Conservation (phyloP, 2,888 invertebrate species). For the Sceliomorpha sp. region DNA sequence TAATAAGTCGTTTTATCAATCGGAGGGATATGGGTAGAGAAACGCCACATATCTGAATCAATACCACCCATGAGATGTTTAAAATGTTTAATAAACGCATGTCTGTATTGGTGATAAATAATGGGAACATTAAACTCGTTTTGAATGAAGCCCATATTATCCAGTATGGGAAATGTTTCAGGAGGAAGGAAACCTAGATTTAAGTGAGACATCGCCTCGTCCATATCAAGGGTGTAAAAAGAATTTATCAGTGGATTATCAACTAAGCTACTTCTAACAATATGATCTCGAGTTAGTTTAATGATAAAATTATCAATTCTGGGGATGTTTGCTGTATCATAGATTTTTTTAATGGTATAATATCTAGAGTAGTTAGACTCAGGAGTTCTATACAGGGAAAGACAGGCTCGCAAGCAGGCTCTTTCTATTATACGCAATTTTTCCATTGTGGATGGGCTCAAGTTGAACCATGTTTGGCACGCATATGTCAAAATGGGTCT, state of each 20-base stretch:
- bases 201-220: not conserved
- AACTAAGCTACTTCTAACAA: not conserved
- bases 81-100: conserved; percentile 5
- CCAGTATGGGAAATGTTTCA: conserved; percentile 15
- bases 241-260: not conserved
- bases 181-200: conserved; percentile 6
- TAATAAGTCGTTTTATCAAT: not conserved
- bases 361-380: conserved; percentile 14
- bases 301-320: conserved; percentile 38
- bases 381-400: conserved; percentile 3
- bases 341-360: conserved; percentile 24
- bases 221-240: not conserved
- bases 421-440: conserved; percentile 30
- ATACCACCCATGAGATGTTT: not conserved
- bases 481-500: conserved; percentile 7
- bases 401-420: conserved; percentile 28
- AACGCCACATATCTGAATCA: not conserved
- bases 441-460: conserved; percentile 37
- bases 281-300: conserved; percentile 30
- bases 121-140: conserved; percentile 8
- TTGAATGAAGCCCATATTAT: conserved; percentile 12
- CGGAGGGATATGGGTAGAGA: not conserved
- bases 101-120: conserved; percentile 12
- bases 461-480: conserved; percentile 14
- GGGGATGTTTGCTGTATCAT: conserved; percentile 26